Base-by-base conservation (phyloP, 2,888 invertebrate species). In the Rhorus exstirpatorius region DNA sequence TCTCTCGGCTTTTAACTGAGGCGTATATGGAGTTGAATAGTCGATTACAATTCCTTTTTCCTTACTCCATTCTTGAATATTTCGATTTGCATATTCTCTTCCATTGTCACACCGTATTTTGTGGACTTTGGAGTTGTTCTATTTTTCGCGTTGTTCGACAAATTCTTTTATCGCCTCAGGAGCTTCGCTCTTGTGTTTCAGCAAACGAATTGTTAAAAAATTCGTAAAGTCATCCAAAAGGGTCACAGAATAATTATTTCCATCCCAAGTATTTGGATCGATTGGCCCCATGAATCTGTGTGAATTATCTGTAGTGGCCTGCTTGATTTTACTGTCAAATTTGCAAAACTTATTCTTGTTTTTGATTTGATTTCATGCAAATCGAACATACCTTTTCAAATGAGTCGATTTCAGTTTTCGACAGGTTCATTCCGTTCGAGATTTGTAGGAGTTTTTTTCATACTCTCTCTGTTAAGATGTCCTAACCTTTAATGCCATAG, bases 1-100 rank as follows among this genome's bases (percentile, higher is more conserved):
- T 17, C 91, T 65, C 55, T 91, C 86, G 0, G 75, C 80, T 41
- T 72, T 61, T 68, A 86, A 83, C 65, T 87, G 75, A 0, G 84
- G 85, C 7, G 83, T 84, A 19, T 86, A 85, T 0, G 79, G 61
- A n/a, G 77, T 61, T 14, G 80, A 67, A 31, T 17, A 77, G 10
- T 84, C 68, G 44, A 86, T 85, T 6, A 46, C 12, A 0, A 85
- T 80, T 55, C 84, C 83, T 17, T 63, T 46, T 55, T 60, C 24
- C 14, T 35, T 21, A 1, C 55, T 60, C 26, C 70, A 38, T 44
- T 51, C 72, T 55, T 26, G 14, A 63, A 84, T 41, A 0, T 81
- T 44, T 19, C 14, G 21, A 44, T 86, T 84, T 14, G 68, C 24
- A 51, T 83, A 86, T 53, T 84, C 84, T 19, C 58, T 44, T 3